Evolutionary conservation across 2,797 vertebrate species (phyloP), one percentile per base, ranked within the genome.

Genomic region (Hoplostethus mediterraneus): DNA sequence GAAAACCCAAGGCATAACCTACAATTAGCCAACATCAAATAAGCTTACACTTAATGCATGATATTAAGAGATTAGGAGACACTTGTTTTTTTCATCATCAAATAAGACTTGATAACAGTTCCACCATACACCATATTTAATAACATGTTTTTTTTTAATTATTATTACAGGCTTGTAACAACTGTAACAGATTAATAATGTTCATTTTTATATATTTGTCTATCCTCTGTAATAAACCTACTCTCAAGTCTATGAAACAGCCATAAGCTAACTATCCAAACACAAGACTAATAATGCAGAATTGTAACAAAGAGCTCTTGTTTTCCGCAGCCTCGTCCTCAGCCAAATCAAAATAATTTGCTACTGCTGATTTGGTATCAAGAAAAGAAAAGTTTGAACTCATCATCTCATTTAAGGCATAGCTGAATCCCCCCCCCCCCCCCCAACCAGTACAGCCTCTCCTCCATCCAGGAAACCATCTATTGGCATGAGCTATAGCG

Each of bases 1-100:
- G 36, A 63, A 65, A 63, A 78, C 49, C 68, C 6, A 8, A 77
- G 62, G 82, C 81, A 81, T 51, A 72, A 60, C 3, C 6, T n/a
- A 54, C 66, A 84, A 80, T 88, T 82, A 86, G 44, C 58, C 49
- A 60, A 68, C 74, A 82, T 81, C 77, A 82, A 77, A 90, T 70
- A 58, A 56, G 53, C 60, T 69, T 2, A 57, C 67, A 80, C 78
- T 83, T 83, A 90, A 80, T 17, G 13, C 53, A 40, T 30, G 49
- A 78, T 77, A 70, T 71, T 73, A 71, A 71, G 47, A 86, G 63
- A 83, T 78, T 56, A 31, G 10, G 28, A 53, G 31, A 55, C 42
- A 53, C 38, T 77, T 25, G 17, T 63, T 44, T 67, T 55, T 47
- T 2, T 2, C 61, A 61, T 71, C 12, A 57, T 55, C 45, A 63